Evolutionary conservation across 2,797 vertebrate genomes (phyloP), one percentile per base, ranked within the genome.

Genomic region (Paedocypris micromegethes): DNA sequence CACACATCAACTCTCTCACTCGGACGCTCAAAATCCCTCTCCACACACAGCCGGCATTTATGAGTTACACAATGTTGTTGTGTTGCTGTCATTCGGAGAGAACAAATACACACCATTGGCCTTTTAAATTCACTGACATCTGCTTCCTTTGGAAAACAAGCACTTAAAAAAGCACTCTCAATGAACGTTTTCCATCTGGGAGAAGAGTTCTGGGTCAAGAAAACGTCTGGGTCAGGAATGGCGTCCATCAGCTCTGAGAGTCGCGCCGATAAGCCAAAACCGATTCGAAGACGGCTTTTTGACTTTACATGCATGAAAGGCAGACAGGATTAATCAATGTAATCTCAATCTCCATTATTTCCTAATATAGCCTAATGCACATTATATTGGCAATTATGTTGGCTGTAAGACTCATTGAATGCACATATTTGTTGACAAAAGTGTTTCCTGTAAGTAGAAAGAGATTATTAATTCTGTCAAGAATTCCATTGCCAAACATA

Each of bases 221-320:
- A 48, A 39, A 57, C 41, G 60, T 6, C 61, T 64, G 47, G 69
- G 72, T 70, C 63, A 70, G 56, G 9, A 64, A 40, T 9, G 37
- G 4, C 68, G 60, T 76, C 52, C 55, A 55, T 74, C 65, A 66
- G 45, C 40, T 64, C 54, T 52, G 48, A 52, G 46, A 68, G 64
- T 76, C 47, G 72, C 56, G 68, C 63, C 73, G 58, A 78, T 63
- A 70, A 75, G 44, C 42, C 79, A 66, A 63, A 38, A 52, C 9
- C 56, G 43, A 48, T 42, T 41, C 41, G 43, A 53, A 53, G 6
- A 68, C 5, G n/a, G 8, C 43, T 23, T 51, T 44, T 23, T 23
- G 23, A 23, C 23, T 23, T 23, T 23, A 23, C 23, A 23, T 23
- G 23, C 23, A 23, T 23, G 23, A 23, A 23, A 23, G 23, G 23